phyloP scores from a whole-genome alignment of 2,888 invertebrate species.

The Vanessa cardui region DNA sequence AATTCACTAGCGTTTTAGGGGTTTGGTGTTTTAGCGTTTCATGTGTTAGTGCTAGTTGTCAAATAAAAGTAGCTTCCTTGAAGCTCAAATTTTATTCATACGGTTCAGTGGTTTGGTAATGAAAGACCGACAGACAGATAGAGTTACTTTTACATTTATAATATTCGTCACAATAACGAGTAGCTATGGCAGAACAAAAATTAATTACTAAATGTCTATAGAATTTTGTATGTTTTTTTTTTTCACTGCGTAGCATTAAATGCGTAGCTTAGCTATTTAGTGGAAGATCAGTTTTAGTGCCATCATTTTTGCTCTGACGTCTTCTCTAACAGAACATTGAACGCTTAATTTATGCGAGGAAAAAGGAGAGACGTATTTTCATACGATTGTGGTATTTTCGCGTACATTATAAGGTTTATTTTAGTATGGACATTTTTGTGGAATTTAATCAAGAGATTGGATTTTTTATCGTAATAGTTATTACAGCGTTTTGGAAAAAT shows the following conservation, averaged over 20 bases:
- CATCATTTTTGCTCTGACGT: constrained; percentile 31
- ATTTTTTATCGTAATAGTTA: constrained; percentile 14
- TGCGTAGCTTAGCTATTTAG: neutral
- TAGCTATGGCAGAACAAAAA: no score
- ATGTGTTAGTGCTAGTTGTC: no score
- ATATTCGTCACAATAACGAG: no score
- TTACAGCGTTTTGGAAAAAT: constrained; percentile 3
- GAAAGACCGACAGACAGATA: no score
- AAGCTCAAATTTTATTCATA: no score
- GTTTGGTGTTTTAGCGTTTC: no score
- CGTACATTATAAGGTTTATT: constrained; percentile 2
- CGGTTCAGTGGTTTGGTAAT: no score
- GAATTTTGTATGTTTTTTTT: neutral
- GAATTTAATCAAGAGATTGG: constrained; percentile 13
- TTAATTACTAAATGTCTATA: no score
- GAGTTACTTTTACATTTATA: no score
- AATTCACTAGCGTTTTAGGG: no score
- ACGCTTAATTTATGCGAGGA: constrained; percentile 24
- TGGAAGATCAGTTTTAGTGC: neutral
- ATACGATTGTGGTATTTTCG: constrained; percentile 31
- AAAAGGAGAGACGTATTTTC: neutral
- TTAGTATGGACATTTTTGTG: constrained; percentile 5
- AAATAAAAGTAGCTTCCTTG: no score
- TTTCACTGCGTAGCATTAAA: neutral
- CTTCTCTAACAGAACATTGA: constrained; percentile 24